phyloP scores from a whole-genome alignment of 2,797 vertebrate species.

The Geotrypetes seraphini region DNA sequence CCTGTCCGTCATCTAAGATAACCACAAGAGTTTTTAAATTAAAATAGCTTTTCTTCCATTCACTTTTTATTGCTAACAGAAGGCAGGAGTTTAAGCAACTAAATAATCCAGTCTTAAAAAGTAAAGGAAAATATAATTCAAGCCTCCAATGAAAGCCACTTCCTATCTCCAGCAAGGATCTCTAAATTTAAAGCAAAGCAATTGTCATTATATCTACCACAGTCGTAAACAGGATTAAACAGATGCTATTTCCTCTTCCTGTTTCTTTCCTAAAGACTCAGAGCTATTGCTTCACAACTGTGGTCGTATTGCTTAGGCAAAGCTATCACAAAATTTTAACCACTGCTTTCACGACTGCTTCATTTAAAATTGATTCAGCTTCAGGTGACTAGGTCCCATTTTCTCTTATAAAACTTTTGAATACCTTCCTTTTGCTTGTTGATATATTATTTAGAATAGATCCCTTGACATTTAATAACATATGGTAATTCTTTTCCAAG shows the following conservation, averaged over 20 bases:
- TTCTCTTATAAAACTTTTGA: no score
- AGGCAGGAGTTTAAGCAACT: not conserved
- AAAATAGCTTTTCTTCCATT: not conserved
- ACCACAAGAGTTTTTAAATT: not conserved
- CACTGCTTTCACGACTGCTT: no score
- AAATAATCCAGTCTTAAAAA: not conserved
- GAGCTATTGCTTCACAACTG: not conserved
- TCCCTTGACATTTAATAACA: no score
- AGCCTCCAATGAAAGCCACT: no score
- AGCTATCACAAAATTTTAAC: no score
- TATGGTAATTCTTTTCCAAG: no score
- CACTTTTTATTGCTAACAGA: not conserved
- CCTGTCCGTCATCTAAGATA: no score
- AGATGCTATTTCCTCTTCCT: constrained; percentile 6
- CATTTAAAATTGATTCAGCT: no score
- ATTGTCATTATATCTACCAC: not conserved
- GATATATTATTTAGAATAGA: no score
- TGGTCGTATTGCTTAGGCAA: not conserved
- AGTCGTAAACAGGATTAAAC: not conserved
- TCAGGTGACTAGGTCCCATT: no score
- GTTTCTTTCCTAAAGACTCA: not conserved
- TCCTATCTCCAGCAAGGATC: not conserved
- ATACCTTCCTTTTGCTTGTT: no score
- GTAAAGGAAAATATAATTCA: not conserved
- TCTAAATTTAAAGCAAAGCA: not conserved